These are phyloP conservation scores for Spodoptera littoralis DNA, from an alignment of 2,888 invertebrate genomes.

Conservation along the genomic window DNA sequence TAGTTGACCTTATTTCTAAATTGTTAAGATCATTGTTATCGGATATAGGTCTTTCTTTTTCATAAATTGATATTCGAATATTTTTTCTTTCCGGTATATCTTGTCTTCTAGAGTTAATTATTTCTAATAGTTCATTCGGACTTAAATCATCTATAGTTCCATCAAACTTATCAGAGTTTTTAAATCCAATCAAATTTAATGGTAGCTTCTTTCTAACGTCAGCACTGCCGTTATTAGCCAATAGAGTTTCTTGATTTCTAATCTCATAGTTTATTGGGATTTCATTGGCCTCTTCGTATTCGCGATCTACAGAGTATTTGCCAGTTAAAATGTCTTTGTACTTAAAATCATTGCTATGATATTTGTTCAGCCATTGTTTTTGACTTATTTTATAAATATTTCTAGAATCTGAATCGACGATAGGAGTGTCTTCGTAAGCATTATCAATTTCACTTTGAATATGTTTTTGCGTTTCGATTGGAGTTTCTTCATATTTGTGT, in stretches of 20 bases:
- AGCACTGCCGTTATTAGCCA: neutral
- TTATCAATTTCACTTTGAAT: neutral
- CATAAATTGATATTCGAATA: no score
- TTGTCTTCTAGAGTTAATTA: constrained; percentile 1
- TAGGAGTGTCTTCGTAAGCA: constrained; percentile 5
- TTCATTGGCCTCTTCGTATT: neutral
- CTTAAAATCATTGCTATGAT: neutral
- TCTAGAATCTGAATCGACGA: neutral
- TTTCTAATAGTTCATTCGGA: neutral
- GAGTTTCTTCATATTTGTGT: constrained; percentile 11
- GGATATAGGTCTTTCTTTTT: no score
- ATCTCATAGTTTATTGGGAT: neutral
- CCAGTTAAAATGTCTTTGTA: constrained; percentile 4
- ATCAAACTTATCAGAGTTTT: constrained; percentile 3
- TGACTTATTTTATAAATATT: neutral
- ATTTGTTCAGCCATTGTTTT: neutral
- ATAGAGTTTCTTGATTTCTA: constrained; percentile 4
- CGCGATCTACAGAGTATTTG: neutral
- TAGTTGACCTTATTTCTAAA: no score
- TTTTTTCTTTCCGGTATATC: no score
- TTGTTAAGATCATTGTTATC: no score
- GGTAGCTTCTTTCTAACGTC: constrained; percentile 3
- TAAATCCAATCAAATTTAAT: neutral
- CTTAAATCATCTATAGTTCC: neutral
- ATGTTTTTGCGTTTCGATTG: neutral